Percentiles rank a stretch among this genome's conserved stretches.
Evolutionary conservation across 2,797 vertebrate genomes (phyloP).

Genomic region (Danionella dracula): DNA sequence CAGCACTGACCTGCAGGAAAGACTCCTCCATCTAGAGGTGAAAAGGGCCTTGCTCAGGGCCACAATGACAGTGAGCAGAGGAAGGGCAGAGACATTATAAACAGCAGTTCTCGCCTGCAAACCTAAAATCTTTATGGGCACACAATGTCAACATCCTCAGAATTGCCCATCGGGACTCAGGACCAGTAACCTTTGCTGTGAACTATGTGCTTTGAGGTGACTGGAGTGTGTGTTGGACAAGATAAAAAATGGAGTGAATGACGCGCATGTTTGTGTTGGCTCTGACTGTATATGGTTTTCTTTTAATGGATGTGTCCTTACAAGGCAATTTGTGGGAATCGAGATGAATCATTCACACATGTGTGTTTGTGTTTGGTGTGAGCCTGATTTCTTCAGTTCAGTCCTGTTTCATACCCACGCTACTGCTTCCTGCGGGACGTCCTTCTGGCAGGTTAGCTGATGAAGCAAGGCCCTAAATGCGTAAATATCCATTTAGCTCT

Average conservation of each 20-base stretch:
- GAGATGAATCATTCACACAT: background rate
- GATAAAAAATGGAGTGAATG: background rate
- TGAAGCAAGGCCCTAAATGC: conserved; percentile 65
- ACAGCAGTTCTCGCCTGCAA: conserved; percentile 8
- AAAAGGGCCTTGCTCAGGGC: conserved; percentile 17
- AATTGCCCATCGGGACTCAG: background rate
- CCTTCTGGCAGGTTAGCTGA: conserved; percentile 64
- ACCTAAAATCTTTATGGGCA: conserved; percentile 19
- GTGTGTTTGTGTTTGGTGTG: background rate
- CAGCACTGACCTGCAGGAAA: conserved; percentile 13
- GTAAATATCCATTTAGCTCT: conserved; percentile 65
- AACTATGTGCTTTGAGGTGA: background rate
- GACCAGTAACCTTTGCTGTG: background rate
- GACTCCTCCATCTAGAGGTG: conserved; percentile 6
- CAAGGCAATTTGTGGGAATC: background rate
- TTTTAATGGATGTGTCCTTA: background rate
- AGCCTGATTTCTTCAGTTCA: conserved; percentile 44
- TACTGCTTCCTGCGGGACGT: conserved; percentile 70
- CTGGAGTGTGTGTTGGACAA: background rate
- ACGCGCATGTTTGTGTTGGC: background rate
- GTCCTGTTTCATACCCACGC: conserved; percentile 54
- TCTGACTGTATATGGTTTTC: too few relatives aligned
- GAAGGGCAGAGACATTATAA: conserved; percentile 18
- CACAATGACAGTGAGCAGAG: conserved; percentile 25
- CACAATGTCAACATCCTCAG: conserved; percentile 31